Evolutionary conservation across 2,888 invertebrate species (phyloP).

Genomic region (Sylvicola cinctus): DNA sequence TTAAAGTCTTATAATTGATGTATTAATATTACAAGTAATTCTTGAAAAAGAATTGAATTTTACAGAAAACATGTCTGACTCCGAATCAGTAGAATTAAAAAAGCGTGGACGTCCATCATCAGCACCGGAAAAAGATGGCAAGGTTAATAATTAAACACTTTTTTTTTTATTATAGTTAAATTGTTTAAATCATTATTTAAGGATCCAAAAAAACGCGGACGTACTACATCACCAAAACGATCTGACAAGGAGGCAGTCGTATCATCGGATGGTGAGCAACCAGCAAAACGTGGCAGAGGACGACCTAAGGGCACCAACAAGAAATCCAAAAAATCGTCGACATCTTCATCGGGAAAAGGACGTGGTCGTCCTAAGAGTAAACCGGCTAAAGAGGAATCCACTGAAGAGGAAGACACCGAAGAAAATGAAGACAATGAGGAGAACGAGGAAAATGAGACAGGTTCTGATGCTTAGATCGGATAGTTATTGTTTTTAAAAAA

Average conservation of each 20-base stretch:
- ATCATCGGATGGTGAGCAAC: background rate
- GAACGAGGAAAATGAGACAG: constrained; percentile 1
- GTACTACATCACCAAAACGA: background rate
- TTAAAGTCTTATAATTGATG: no score
- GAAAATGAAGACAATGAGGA: constrained; percentile 1
- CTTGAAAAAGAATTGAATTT: no score
- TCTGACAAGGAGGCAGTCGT: background rate
- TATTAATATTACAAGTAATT: no score
- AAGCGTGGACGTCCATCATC: constrained; percentile 3
- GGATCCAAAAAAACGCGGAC: constrained; percentile 1
- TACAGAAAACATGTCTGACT: constrained; percentile 3
- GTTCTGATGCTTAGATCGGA: constrained; percentile 1
- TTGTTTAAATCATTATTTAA: background rate
- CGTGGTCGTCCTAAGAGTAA: constrained; percentile 1
- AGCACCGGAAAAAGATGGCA: constrained; percentile 8
- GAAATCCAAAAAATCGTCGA: no score
- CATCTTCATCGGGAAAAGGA: no score
- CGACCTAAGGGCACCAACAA: no score
- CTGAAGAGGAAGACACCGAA: constrained; percentile 2
- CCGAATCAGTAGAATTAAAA: background rate
- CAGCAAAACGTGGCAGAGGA: background rate
- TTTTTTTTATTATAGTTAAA: background rate
- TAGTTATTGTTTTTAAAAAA: no score
- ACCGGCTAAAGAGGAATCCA: background rate
- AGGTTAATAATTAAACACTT: no score